A percentile compares a stretch with the other conserved stretches of the same genome.
Evolutionary conservation across 2,888 invertebrate species (phyloP).

Genomic region (Oligia latruncula): DNA sequence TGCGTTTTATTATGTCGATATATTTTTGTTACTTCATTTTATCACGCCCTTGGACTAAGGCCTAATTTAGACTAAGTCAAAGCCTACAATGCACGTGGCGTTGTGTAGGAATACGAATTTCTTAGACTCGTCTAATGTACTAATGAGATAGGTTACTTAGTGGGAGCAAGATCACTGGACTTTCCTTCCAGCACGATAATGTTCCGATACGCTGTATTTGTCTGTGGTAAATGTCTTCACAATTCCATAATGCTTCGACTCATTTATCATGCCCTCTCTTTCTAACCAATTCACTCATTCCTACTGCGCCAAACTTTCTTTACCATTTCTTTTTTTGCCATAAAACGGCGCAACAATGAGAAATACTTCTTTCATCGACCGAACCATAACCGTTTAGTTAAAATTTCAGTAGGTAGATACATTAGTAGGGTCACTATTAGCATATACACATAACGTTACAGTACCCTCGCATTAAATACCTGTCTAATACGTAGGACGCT

Average conservation of each 20-base stretch:
- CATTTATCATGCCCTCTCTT: neutral
- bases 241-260: neutral
- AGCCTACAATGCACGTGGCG: no score
- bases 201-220: neutral
- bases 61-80: no score
- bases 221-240: neutral
- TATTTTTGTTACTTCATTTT: neutral
- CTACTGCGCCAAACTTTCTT: neutral
- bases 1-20: neutral
- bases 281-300: neutral
- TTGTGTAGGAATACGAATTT: no score
- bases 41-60: neutral
- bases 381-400: conserved; percentile 7
- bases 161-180: neutral
- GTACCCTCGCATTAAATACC: conserved; percentile 38
- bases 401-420: conserved; percentile 20
- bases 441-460: conserved; percentile 41
- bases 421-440: conserved; percentile 34
- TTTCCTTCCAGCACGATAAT: neutral
- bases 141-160: neutral
- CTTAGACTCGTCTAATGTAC: no score
- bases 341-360: neutral
- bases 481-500: conserved; percentile 48
- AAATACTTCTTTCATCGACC: conserved; percentile 13
- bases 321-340: neutral